These are phyloP conservation scores for Corythucha ciliata DNA, from an alignment of 2,888 invertebrate genomes.

Conservation along the genomic window DNA sequence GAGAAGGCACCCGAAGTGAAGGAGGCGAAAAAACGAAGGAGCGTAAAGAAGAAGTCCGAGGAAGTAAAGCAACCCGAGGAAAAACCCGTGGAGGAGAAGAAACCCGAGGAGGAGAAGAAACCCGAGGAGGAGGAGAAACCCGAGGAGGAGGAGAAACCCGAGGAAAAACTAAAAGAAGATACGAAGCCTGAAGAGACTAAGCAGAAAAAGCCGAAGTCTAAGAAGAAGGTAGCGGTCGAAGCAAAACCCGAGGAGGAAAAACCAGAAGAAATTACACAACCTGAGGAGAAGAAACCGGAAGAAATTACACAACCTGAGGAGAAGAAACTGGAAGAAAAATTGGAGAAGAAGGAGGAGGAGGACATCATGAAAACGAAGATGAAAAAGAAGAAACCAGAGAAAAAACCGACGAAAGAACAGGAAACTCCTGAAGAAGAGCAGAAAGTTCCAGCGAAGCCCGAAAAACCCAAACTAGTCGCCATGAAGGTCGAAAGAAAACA, in stretches of 20 bases:
- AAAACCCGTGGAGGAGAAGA: background rate
- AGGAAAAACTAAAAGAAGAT: background rate
- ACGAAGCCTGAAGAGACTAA: slow-evolving; percentile 8
- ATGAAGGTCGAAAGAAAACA: slow-evolving; percentile 54
- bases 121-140: slow-evolving; percentile 23
- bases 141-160: slow-evolving; percentile 28
- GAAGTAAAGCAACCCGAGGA: slow-evolving; percentile 5
- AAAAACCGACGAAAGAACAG: background rate
- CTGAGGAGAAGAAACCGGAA: slow-evolving; percentile 9
- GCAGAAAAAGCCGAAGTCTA: slow-evolving; percentile 28
- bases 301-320: slow-evolving; percentile 3
- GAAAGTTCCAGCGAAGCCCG: slow-evolving; percentile 6
- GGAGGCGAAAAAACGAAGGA: background rate
- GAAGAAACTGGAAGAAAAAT: slow-evolving; percentile 1
- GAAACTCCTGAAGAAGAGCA: slow-evolving; percentile 1
- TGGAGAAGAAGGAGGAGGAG: background rate
- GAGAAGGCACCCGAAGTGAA: background rate
- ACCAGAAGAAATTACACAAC: slow-evolving; percentile 12
- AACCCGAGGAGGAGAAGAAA: slow-evolving; percentile 29
- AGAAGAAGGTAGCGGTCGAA: slow-evolving; percentile 23
- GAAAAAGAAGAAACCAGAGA: background rate
- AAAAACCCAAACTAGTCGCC: slow-evolving; percentile 20
- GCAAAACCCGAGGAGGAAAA: background rate
- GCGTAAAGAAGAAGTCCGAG: background rate
- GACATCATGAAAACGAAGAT: background rate